These are phyloP conservation scores for Palythoa heliodiscus DNA, from an alignment of 92 coral and sea anemone species.

Conservation along the genomic window DNA sequence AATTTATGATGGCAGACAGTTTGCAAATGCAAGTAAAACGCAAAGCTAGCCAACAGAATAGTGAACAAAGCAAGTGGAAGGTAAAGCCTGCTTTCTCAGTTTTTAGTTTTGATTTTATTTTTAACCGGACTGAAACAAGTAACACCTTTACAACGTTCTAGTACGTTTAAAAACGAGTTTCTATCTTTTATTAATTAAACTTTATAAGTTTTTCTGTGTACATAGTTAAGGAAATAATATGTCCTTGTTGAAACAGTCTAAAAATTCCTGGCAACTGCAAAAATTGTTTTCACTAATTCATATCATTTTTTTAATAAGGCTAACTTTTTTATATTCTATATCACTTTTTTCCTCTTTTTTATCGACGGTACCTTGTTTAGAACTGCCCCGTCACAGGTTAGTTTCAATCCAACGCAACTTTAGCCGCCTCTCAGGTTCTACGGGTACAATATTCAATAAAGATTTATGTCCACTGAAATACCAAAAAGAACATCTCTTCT, in stretches of 20 bases:
- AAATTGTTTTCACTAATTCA: not conserved
- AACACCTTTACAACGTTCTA: not conserved
- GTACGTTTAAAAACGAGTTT: not conserved
- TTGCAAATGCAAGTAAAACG: not conserved
- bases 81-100: not conserved
- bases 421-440: constrained; percentile 59
- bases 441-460: constrained; percentile 68
- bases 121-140: not conserved
- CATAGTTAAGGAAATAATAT: not conserved
- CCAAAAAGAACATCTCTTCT: constrained; percentile 84
- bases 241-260: not conserved
- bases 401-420: constrained; percentile 87
- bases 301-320: not conserved
- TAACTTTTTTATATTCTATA: not conserved
- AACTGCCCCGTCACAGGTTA: constrained; percentile 49
- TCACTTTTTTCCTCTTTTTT: not conserved
- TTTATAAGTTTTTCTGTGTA: not conserved
- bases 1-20: not conserved
- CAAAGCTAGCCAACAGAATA: not conserved
- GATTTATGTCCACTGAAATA: constrained; percentile 75
- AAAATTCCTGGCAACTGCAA: not conserved
- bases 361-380: not conserved
- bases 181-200: not conserved
- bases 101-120: not conserved
- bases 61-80: not conserved